Conservation (phyloP, 2,888 invertebrate species). For the Cacoxenus indagator region DNA sequence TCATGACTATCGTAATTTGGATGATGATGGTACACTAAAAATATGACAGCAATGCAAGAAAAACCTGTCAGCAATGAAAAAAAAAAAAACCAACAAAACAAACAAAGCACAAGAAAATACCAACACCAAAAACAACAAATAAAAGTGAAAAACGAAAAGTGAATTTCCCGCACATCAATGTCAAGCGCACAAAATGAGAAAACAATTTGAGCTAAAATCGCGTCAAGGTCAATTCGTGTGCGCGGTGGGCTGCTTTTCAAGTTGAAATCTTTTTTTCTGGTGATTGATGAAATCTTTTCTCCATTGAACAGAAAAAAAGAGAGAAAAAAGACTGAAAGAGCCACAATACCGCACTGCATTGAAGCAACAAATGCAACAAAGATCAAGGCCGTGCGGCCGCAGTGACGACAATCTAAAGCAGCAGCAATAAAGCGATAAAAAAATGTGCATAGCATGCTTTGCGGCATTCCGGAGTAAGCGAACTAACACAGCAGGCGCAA, state of each 20-base stretch:
- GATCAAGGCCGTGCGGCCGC: background rate
- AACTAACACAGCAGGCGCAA: too few species aligned
- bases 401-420: constrained; percentile 34
- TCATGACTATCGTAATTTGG: background rate
- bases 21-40: background rate
- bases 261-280: background rate
- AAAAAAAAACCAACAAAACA: background rate
- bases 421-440: background rate
- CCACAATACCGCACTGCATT: background rate
- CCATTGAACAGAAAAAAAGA: too few species aligned
- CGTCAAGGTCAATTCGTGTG: background rate
- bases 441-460: constrained; percentile 38
- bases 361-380: background rate
- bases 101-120: background rate
- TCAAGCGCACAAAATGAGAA: background rate
- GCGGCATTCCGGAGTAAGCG: too few species aligned
- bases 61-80: background rate
- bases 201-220: background rate
- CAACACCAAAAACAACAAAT: background rate
- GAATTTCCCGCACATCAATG: too few species aligned
- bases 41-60: background rate
- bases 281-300: too few species aligned
- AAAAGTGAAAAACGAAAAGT: too few species aligned
- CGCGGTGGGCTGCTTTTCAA: background rate
- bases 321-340: background rate